phyloP scores from a whole-genome alignment of 2,113 vertebrate genomes.

The Quiscalus mexicanus region DNA sequence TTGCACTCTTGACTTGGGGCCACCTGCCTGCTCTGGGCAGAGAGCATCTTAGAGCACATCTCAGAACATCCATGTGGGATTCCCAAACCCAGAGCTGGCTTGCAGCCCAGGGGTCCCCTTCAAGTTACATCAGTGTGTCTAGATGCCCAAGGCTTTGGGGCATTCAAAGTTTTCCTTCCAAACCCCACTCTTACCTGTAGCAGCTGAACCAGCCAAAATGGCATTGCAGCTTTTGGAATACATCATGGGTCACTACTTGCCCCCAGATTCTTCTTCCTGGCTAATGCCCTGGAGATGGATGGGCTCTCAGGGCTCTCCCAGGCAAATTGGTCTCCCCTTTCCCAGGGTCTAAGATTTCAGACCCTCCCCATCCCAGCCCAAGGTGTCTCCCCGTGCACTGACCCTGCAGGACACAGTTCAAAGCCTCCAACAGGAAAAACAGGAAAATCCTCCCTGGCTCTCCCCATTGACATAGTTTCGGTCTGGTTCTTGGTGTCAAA shows the following conservation, averaged over 20 bases:
- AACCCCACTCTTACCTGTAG: background rate
- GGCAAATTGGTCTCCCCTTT: background rate
- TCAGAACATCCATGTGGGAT: background rate
- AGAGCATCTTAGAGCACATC: background rate
- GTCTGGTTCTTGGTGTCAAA: conserved; percentile 72
- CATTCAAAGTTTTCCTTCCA: background rate
- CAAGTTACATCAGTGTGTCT: background rate
- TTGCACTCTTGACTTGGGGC: background rate
- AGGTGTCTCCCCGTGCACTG: conserved; percentile 29
- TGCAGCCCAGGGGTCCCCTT: background rate
- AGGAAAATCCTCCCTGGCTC: conserved; percentile 57
- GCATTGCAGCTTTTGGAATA: background rate
- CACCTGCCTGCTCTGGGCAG: background rate
- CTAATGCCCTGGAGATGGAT: background rate
- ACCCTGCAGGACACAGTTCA: conserved; percentile 72
- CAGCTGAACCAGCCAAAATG: background rate
- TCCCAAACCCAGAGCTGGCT: background rate
- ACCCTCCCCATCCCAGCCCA: conserved; percentile 2
- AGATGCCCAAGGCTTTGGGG: background rate
- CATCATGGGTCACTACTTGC: background rate
- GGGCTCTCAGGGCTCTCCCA: background rate
- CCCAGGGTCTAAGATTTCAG: conserved; percentile 65
- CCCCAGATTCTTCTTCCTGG: background rate
- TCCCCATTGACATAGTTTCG: conserved; percentile 66
- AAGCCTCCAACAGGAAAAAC: conserved; percentile 71